Evolutionary conservation across 1,140 invertebrate species (phyloP), one percentile per base, ranked within the genome.

Genomic region (Alviniconcha marisindica): DNA sequence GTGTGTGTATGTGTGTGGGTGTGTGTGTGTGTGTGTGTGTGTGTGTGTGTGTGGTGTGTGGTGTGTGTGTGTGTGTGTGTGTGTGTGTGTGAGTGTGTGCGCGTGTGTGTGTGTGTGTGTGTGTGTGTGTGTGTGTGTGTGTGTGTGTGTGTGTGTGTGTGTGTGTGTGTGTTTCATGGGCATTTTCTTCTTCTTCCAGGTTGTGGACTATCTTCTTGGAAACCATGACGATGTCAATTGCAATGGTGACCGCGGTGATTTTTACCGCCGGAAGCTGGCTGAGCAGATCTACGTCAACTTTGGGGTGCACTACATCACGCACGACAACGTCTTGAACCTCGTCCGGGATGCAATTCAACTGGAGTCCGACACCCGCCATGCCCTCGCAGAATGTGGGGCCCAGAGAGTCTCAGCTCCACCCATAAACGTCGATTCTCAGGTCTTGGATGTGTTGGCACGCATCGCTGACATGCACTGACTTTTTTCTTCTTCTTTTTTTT

Each of bases 231-330:
- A 92, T 51, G 66, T 88, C 0, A 88, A 88, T 28, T 51, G 89
- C 63, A 87, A 86, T 10, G 91, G 91, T 0, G 89, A 92, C 81
- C 83, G 90, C 28, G 91, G 91, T 24, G 91, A 92, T 74, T 90
- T 92, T 81, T 92, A 90, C 63, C 82, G 89, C 18, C 77, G 91
- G 42, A 91, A 92, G 77, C 71, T 92, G 31, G 91, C 91, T 15
- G 91, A 92, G 77, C 89, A 92, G 83, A 85, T 92, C 33, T 89
- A 89, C 71, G 24, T 88, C 4, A 87, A 86, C 14, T 91, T 89
- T 76, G 82, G 86, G 2, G 84, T 89, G 18, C 81, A 88, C 18
- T 86, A 89, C 31, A 83, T 91, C 15, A 86, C 85, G 12, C 90
- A 92, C 71, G 76, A 56, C 24, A 92, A 92, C 76, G 84, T 92